Conservation (phyloP, 2,797 vertebrate species). For the Sandelia bainsii region DNA sequence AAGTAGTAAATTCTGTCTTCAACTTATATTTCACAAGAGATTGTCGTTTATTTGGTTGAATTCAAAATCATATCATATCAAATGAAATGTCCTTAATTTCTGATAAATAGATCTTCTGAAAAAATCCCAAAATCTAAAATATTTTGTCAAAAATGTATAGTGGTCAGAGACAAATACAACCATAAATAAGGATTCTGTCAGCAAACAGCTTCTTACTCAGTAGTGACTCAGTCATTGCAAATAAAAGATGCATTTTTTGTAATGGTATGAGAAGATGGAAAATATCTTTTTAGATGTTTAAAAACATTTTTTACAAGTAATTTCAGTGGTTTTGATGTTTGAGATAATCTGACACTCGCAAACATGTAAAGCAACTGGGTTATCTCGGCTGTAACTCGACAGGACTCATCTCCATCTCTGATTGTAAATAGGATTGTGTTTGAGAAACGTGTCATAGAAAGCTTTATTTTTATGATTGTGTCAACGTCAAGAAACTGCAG, state of each 20-base stretch:
- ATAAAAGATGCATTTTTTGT: constrained; percentile 33
- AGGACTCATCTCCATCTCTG: constrained; percentile 75
- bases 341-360: constrained; percentile 15
- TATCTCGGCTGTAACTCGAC: constrained; percentile 62
- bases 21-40: neutral
- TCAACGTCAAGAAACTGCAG: constrained; percentile 67
- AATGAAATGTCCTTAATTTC: constrained; percentile 6
- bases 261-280: constrained; percentile 2
- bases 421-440: constrained; percentile 76
- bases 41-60: constrained; percentile 17
- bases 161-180: constrained; percentile 6
- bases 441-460: constrained; percentile 71
- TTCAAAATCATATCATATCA: neutral
- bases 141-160: neutral
- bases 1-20: constrained; percentile 5
- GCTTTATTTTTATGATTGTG: constrained; percentile 83
- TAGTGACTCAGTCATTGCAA: constrained; percentile 18
- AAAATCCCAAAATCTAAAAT: neutral
- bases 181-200: constrained; percentile 7
- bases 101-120: neutral
- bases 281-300: constrained; percentile 33
- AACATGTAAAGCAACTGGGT: constrained; percentile 29
- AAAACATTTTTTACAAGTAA: constrained; percentile 16
- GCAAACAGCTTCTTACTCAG: constrained; percentile 8
- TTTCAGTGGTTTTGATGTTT: constrained; percentile 40